phyloP scores from a whole-genome alignment of 2,888 invertebrate species.

The Caenorhabditis sp. region DNA sequence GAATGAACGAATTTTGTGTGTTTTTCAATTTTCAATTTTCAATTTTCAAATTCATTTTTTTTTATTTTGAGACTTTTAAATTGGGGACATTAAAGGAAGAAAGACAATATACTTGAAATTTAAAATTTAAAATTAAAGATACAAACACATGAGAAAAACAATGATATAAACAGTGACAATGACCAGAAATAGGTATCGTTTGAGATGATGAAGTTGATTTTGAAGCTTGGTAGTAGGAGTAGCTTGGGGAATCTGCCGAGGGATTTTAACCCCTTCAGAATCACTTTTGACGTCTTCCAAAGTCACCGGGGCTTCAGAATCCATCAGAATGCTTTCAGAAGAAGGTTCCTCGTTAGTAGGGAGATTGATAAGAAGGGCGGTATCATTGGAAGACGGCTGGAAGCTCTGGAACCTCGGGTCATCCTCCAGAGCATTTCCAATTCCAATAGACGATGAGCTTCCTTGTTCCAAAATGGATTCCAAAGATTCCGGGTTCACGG shows the following conservation, averaged over 20 bases:
- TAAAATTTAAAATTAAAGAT: conserved; percentile 1
- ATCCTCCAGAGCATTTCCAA: conserved; percentile 39
- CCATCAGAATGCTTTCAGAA: background rate
- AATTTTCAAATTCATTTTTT: too few relatives aligned
- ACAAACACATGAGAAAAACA: conserved; percentile 51
- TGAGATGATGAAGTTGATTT: conserved; percentile 65
- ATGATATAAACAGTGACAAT: conserved; percentile 58
- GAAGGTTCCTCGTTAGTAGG: conserved; percentile 25
- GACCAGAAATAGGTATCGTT: conserved; percentile 64
- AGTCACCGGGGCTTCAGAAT: background rate
- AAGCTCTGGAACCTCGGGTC: conserved; percentile 10
- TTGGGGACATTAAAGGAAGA: too few relatives aligned
- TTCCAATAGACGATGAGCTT: conserved; percentile 30
- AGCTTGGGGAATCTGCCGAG: too few relatives aligned
- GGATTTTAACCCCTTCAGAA: background rate
- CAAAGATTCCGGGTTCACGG: background rate
- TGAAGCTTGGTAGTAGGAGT: conserved; percentile 3
- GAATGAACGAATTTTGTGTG: conserved; percentile 10
- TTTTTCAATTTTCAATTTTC: too few relatives aligned
- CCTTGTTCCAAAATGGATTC: conserved; percentile 26
- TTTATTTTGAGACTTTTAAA: too few relatives aligned
- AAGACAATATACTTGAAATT: too few relatives aligned
- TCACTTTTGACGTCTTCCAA: too few relatives aligned
- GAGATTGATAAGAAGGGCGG: conserved; percentile 22
- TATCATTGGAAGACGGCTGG: conserved; percentile 5